Evolutionary conservation across 2,797 vertebrate genomes (phyloP).

Genomic region (Falco berigora): DNA sequence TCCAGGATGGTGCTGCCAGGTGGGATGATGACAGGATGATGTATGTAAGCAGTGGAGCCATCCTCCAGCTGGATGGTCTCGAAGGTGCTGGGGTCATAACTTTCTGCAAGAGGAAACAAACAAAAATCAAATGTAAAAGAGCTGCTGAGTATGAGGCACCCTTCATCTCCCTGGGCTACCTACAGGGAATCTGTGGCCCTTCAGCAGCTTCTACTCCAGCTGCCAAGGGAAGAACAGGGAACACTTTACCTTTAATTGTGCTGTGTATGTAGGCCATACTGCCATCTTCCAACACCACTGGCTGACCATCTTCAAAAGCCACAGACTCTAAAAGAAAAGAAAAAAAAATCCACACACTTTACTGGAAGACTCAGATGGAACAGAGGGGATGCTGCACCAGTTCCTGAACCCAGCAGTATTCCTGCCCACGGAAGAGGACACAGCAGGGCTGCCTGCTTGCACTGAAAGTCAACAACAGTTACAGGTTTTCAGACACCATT

Average conservation of each 20-base stretch:
- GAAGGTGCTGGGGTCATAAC: slow-evolving; percentile 71
- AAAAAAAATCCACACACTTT: neutral
- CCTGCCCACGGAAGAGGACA: neutral
- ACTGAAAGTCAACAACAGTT: neutral
- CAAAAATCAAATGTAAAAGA: neutral
- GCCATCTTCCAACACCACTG: slow-evolving; percentile 77
- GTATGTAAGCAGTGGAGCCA: slow-evolving; percentile 79
- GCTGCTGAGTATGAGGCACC: neutral
- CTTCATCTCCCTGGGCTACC: neutral
- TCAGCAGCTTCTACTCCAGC: neutral
- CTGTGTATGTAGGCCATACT: slow-evolving; percentile 76
- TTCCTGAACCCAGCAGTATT: neutral
- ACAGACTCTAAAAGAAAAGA: slow-evolving; percentile 64
- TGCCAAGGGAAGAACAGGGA: neutral
- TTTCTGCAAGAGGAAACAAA: slow-evolving; percentile 57
- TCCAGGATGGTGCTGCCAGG: slow-evolving; percentile 68
- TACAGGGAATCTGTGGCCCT: neutral
- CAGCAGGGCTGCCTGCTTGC: neutral
- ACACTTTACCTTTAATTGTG: slow-evolving; percentile 70
- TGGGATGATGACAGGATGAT: slow-evolving; percentile 62
- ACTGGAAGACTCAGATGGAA: neutral
- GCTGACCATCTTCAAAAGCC: slow-evolving; percentile 78
- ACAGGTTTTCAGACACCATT: neutral
- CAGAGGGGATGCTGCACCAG: neutral
- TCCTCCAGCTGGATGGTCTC: slow-evolving; percentile 78